Base-by-base conservation (phyloP, 2,797 vertebrate species). In the Pyrocephalus nanus region DNA sequence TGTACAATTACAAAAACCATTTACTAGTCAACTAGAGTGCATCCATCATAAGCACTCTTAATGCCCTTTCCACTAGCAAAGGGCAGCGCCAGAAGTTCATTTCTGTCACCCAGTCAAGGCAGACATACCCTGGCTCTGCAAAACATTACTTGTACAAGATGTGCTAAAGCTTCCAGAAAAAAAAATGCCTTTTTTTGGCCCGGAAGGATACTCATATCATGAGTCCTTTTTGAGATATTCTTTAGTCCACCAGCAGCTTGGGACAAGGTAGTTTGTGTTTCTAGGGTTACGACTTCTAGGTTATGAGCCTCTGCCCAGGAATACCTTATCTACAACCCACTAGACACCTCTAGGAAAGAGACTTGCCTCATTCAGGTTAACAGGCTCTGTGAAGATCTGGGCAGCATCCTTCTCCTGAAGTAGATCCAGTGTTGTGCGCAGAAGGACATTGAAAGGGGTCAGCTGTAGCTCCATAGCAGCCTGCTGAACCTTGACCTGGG, bases 331-430 rank as follows among this genome's bases (percentile, higher is more conserved):
- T 87, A 74, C 81, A 73, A 50, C 86, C 83, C 83, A 0, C 13
- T 12, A 72, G 55, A 82, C 38, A 53, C 51, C 74, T 85, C 25
- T 23, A 54, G 29, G 81, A 93, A 92, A 93, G 88, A 54, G 71
- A 98, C 97, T 97, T 97, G 98, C 99, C 99, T 99, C 99, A 18
- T 98, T 98, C 13, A 99, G 98, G 96, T 98, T 98, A 90, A 99
- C 99, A 0, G 99, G 99, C 80, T 99, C 98, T 7, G 98, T 98
- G 55, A 99, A 99, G 96, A 99, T 99, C 92, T 99, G 98, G 30
- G 98, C 98, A 0, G 98, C 97, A 91, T 99, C 99, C 95, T 99
- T 99, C 96, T 99, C 99, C 95, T 99, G 99, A 81, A 99, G 98
- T 95, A 99, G 98, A 92, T 99, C 99, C 96, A 99, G 97, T 4